A percentile compares a stretch with the other conserved stretches of the same genome.
Evolutionary conservation across 2,888 invertebrate species (phyloP).

Genomic region (Cenopis cana): DNA sequence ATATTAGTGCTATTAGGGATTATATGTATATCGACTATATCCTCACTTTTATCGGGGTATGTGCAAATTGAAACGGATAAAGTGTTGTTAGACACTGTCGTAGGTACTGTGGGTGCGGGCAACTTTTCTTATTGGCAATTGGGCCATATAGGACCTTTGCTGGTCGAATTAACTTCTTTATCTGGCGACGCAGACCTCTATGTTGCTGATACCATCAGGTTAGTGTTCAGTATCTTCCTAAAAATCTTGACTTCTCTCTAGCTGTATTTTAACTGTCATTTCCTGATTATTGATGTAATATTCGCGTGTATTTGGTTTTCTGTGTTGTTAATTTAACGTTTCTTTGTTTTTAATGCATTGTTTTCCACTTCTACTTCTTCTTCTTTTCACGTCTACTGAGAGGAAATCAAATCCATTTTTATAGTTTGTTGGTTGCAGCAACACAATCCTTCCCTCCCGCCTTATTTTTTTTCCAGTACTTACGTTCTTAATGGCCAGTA

Average conservation of each 20-base stretch:
- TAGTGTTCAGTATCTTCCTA: conserved; percentile 41
- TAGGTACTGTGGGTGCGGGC: conserved; percentile 71
- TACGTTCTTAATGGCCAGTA: too few species aligned
- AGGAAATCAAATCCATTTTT: too few species aligned
- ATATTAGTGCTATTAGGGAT: conserved; percentile 72
- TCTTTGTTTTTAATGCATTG: not conserved
- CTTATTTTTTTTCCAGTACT: too few species aligned
- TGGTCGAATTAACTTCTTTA: conserved; percentile 71
- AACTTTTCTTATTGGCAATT: conserved; percentile 81
- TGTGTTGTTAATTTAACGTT: not conserved
- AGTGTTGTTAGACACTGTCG: conserved; percentile 71
- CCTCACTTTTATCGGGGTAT: conserved; percentile 66
- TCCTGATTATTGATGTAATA: not conserved
- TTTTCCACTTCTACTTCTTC: not conserved
- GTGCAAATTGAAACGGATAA: conserved; percentile 64
- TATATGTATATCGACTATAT: conserved; percentile 69
- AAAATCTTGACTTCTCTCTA: not conserved
- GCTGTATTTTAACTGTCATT: not conserved
- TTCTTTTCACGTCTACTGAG: too few species aligned
- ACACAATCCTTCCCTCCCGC: too few species aligned
- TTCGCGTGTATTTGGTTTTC: not conserved
- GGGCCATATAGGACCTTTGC: conserved; percentile 68
- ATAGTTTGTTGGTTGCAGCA: too few species aligned
- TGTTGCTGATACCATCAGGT: conserved; percentile 73
- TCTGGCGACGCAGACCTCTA: conserved; percentile 78